Conservation (phyloP, 2,113 vertebrate genomes). For the Hydropotes inermis region DNA sequence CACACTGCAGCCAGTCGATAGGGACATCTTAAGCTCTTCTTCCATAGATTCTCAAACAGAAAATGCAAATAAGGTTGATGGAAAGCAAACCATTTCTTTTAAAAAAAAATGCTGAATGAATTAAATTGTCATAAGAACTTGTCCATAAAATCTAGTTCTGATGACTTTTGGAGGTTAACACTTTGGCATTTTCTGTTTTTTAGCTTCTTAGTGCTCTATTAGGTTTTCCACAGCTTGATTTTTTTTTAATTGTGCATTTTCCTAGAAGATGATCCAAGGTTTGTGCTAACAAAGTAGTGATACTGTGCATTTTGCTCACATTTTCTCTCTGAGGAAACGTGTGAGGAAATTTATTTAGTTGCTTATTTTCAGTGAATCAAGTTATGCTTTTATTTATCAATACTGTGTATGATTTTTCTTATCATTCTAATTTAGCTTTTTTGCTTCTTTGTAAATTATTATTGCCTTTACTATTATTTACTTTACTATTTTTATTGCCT, state of each 20-base stretch:
- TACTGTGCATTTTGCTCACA: not conserved
- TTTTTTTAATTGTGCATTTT: not conserved
- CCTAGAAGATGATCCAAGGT: not conserved
- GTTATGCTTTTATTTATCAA: not conserved
- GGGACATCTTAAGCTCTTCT: not conserved
- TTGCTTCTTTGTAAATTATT: not conserved
- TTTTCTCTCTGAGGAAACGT: not conserved
- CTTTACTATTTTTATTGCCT: not conserved
- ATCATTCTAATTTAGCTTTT: not conserved
- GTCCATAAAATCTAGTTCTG: not conserved
- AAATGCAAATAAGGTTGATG: not conserved
- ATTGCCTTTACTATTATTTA: not conserved
- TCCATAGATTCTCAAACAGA: not conserved
- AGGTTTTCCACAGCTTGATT: not conserved
- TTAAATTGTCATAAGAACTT: not conserved
- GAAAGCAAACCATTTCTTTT: not conserved
- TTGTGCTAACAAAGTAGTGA: not conserved
- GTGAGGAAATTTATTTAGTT: not conserved
- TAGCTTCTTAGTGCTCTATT: not conserved
- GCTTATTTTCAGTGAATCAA: not conserved
- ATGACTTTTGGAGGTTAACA: not conserved
- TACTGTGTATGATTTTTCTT: not conserved
- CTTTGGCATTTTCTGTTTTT: not conserved
- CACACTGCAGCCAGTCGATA: fast-evolving
- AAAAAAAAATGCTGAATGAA: not conserved